Conservation (phyloP, 2,888 invertebrate species). For the Octonoba sinensis region DNA sequence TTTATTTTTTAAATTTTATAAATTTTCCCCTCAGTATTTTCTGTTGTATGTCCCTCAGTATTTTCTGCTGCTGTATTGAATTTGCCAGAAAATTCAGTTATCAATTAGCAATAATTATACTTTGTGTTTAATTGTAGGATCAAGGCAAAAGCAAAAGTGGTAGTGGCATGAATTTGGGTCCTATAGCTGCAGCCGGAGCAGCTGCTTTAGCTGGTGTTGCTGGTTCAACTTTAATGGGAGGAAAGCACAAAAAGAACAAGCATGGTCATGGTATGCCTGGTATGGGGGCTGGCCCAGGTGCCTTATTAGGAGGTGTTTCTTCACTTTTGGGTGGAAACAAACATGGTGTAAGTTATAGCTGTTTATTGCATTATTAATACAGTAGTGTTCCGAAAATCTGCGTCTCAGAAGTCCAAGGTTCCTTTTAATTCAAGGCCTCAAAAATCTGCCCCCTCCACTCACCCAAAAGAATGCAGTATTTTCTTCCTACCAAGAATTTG, state of each 20-base stretch:
- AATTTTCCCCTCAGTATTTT: not conserved
- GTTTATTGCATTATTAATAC: too few relatives aligned
- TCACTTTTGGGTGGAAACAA: slow-evolving; percentile 41
- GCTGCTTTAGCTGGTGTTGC: slow-evolving; percentile 63
- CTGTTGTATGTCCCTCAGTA: too few relatives aligned
- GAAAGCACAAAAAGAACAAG: slow-evolving; percentile 37
- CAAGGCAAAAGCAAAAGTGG: slow-evolving; percentile 50
- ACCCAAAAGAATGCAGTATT: too few relatives aligned
- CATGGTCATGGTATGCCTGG: slow-evolving; percentile 25
- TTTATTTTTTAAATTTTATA: slow-evolving; percentile 4
- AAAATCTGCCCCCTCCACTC: too few relatives aligned
- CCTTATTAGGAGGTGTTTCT: slow-evolving; percentile 36
- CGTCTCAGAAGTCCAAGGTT: too few relatives aligned
- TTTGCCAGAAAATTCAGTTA: not conserved
- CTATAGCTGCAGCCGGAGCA: slow-evolving; percentile 62
- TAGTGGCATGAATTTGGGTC: slow-evolving; percentile 32
- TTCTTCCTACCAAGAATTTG: too few relatives aligned
- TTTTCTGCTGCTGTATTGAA: not conserved
- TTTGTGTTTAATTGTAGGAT: slow-evolving; percentile 29
- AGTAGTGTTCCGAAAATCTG: too few relatives aligned
- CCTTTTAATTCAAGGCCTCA: too few relatives aligned
- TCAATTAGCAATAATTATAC: not conserved
- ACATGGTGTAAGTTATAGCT: slow-evolving; percentile 24
- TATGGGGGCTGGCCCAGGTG: slow-evolving; percentile 41
- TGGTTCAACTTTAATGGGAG: slow-evolving; percentile 35